Base-by-base conservation (phyloP, 2,113 vertebrate genomes). In the Zosterops pallidus region DNA sequence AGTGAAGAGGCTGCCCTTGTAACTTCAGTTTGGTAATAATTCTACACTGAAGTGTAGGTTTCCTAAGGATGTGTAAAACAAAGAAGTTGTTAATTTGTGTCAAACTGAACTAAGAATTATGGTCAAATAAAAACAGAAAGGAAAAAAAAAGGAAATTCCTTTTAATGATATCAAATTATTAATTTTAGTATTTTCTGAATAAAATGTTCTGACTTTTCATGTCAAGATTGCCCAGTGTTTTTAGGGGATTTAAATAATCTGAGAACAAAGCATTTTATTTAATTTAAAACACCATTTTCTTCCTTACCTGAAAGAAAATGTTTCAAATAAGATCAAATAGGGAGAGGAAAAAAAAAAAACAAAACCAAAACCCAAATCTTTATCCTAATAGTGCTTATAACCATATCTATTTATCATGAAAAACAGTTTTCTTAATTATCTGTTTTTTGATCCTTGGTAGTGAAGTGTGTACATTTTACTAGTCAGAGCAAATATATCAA, bases 151-250 rank as follows among this genome's bases (percentile, higher is more conserved):
- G 2, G 8, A 42, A 72, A 46, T 31, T 28, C 0, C 1, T 12
- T 93, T 88, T 64, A 59, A 12, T 71, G 47, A 64, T 39, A 15
- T 35, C 4, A 49, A 68, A 76, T 41, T 52, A 47, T 7, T 68
- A 64, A 69, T 88, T 68, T 83, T 9, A 49, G 4, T 86, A 17
- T 83, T 95, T 92, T 71, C 35, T 80, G n/a, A 85, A 69, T 52
- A 76, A 67, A 80, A 28, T 28, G 1, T 79, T 72, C 35, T 56
- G 37, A 72, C 11, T 88, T 71, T 85, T 83, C 24, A 25, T 41
- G n/a, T 79, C 53, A 82, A 3, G 11, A 26, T 68, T 85, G 14
- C 20, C 55, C 9, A 37, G 15, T 44, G 37, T 72, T 92, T 72
- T 52, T 25, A 57, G 5, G 16, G 9, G 7, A 41, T 18, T 71